Evolutionary conservation across 1,140 invertebrate genomes (phyloP), one percentile per base, ranked within the genome.

Genomic region (Drosophila novamexicana): DNA sequence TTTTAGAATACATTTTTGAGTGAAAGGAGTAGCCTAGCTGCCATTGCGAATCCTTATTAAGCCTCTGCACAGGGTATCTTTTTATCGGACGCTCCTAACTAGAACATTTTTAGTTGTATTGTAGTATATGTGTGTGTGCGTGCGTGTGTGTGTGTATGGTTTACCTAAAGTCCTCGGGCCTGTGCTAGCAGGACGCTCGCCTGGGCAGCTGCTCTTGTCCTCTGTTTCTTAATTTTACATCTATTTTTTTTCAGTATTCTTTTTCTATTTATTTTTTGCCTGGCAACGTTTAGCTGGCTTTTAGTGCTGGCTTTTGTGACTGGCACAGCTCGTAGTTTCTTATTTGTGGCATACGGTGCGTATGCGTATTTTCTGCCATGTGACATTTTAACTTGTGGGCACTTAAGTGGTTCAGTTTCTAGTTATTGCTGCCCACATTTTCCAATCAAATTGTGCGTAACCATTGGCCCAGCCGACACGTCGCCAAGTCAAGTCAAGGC

Each of bases 401-500:
- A 73, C 53, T 66, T 78, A 70, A 79, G 75, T 67, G 75, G 45
- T 10, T 42, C 39, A 32, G 66, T 4, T 45, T 36, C 45, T 29
- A 37, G 14, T 37, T 47, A 22, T 37, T 29, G 10, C 18, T 44
- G 42, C 37, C 34, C 34, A 36, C 44, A 40, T 57, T 57, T 85
- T 81, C 74, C 81, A 84, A 81, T 84, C 82, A 82, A 71, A 68
- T 65, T 65, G 61, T 50, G 79, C 34, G 62, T 59, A 58, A 63
- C 70, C 75, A 78, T 82, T 81, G 65, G 22, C 57, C 70, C 39
- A 36, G 36, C 52, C 14, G 59, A 73, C 54, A 73, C 70, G 70
- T 61, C 49, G 40, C 36, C 64, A 54, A 67, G 64, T 68, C 70
- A 68, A 49, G 58, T 29, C 22, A 22, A 22, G 22, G 34, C 18